Percentiles rank a stretch among this genome's conserved stretches.
Conservation (phyloP, 2,797 vertebrate genomes). For the Anabacerthia variegaticeps region DNA sequence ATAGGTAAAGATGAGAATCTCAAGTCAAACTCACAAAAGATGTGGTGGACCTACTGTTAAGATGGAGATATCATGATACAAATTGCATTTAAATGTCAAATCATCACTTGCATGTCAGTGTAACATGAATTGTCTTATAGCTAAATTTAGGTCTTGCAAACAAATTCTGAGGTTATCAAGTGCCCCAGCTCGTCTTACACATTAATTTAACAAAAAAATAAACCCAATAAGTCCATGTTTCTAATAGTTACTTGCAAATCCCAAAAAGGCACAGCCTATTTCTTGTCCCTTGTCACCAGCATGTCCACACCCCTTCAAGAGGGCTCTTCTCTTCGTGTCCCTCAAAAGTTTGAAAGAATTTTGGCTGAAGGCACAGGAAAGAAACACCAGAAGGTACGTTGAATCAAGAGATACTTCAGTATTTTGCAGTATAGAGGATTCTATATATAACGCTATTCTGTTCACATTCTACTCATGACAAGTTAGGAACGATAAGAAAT, state of each 20-base stretch:
- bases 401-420: not conserved
- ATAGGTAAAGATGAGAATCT: not conserved
- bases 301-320: not conserved
- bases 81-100: not conserved
- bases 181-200: not conserved
- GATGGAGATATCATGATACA: not conserved
- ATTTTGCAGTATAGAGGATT: not conserved
- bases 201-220: not conserved
- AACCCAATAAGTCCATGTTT: not conserved
- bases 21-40: not conserved
- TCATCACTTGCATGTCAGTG: not conserved
- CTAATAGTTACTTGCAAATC: not conserved
- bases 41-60: rapidly evolving
- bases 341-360: not conserved
- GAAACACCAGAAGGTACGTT: not conserved
- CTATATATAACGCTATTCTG: not conserved
- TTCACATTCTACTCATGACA: not conserved
- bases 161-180: not conserved
- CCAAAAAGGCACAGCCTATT: not conserved
- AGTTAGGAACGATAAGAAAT: not conserved
- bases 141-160: not conserved
- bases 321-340: not conserved
- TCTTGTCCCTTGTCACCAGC: not conserved
- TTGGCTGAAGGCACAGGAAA: not conserved
- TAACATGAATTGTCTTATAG: not conserved